phyloP scores from a whole-genome alignment of 2,797 vertebrate genomes.

The Rhinella marina region DNA sequence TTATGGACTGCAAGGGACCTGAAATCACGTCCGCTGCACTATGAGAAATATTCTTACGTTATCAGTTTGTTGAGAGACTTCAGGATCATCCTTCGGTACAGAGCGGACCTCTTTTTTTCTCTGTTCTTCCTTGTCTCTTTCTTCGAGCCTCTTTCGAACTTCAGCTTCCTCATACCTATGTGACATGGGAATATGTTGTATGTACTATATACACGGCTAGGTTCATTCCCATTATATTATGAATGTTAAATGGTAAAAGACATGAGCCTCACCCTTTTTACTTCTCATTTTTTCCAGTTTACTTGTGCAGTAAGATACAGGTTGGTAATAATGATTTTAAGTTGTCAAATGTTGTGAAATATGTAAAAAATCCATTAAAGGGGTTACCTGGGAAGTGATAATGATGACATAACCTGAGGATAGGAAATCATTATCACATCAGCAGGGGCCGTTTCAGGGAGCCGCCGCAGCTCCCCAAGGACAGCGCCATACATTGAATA shows the following conservation, averaged over 20 bases:
- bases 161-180: conserved; percentile 95
- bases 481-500: too few species aligned
- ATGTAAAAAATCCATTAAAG: too few species aligned
- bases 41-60: conserved; percentile 32
- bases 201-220: neutral
- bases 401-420: too few species aligned
- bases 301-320: neutral
- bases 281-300: neutral
- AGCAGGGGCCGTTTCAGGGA: too few species aligned
- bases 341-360: too few species aligned
- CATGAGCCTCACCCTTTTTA: too few species aligned
- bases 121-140: conserved; percentile 86
- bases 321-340: too few species aligned
- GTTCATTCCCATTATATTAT: neutral
- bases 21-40: neutral
- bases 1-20: neutral
- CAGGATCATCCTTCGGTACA: conserved; percentile 33
- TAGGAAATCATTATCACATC: too few species aligned
- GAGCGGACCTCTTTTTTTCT: conserved; percentile 77
- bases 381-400: too few species aligned
- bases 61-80: conserved; percentile 1
- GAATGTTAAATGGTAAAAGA: neutral
- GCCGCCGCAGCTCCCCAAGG: too few species aligned
- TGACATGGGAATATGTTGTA: neutral
- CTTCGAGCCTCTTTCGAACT: conserved; percentile 93